These are phyloP conservation scores for Prunella himalayana DNA, from an alignment of 2,113 vertebrate genomes.

Conservation along the genomic window DNA sequence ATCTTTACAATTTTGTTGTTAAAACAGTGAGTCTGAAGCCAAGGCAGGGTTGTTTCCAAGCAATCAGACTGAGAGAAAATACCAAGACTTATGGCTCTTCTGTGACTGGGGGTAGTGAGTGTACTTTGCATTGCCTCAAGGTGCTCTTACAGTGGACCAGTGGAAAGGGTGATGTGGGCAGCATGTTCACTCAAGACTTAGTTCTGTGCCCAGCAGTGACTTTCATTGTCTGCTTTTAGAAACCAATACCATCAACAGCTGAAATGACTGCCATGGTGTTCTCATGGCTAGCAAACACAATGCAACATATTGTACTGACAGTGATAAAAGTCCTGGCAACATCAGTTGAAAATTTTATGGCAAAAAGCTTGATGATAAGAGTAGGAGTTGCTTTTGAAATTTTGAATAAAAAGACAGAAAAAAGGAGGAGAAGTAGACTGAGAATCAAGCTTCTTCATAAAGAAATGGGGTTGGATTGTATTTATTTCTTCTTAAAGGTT, in stretches of 20 bases:
- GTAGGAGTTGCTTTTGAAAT: neutral
- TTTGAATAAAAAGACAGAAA: neutral
- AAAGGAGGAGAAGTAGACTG: neutral
- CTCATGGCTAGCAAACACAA: neutral
- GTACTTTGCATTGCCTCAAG: neutral
- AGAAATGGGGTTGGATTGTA: neutral
- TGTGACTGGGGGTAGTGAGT: neutral
- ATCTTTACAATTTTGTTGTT: neutral
- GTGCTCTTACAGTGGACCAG: neutral
- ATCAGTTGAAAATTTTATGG: neutral
- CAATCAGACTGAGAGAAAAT: neutral
- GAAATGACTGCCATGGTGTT: neutral
- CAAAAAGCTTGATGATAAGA: neutral
- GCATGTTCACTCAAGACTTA: accelerated
- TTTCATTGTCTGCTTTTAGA: neutral
- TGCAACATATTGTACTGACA: neutral
- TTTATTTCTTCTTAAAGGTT: neutral
- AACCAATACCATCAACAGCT: neutral
- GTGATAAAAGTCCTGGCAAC: neutral
- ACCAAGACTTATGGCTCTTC: neutral
- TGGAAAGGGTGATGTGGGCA: neutral
- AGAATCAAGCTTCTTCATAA: neutral
- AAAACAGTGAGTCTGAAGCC: neutral
- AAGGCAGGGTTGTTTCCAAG: neutral
- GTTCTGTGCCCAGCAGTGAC: neutral